Evolutionary conservation across 2,113 vertebrate species (phyloP), one percentile per base, ranked within the genome.

Genomic region (Nyctibius bracteatus): DNA sequence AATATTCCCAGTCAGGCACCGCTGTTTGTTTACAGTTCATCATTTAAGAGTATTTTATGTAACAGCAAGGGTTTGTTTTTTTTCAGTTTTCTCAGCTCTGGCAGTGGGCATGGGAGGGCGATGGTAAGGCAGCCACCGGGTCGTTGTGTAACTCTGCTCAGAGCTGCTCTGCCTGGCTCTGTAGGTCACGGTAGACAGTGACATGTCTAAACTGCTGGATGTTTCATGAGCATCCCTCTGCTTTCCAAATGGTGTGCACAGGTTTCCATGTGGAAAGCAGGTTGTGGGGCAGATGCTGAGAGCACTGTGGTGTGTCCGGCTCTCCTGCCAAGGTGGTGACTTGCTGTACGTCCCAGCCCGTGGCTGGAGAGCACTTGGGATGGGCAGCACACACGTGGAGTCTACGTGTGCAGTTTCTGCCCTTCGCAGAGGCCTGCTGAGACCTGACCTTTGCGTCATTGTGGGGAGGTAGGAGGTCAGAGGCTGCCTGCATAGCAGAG

Each of bases 261-360:
- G 49, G 30, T 65, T 83, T 88, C 77, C 12, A 0, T 11, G 21
- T 47, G 73, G 43, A 6, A 55, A 9, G 43, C 1, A 0, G 31
- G 39, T 9, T 47, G 47, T 27, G 46, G 43, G 47, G 57, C 37
- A 62, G 51, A 33, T 59, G 61, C 19, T 9, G 52, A n/a, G 35
- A 44, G 57, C 14, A 13, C 33, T 0, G 16, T 7, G 30, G 3
- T 5, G 14, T 49, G 24, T n/a, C 63, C 1, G 0, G 58, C 67
- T 84, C 63, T 85, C 28, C 49, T 67, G 70, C 28, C 67, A 6
- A 47, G 52, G 27, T 21, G 44, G 49, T 33, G 62, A 35, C 79
- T n/a, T 59, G n/a, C 46, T 21, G 4, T 4, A 0, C 14, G 1
- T 52, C 22, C 27, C 0, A 0, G 30, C 44, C 23, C 0, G 0